Percentiles rank a stretch among this genome's conserved stretches.
phyloP scores from a whole-genome alignment of 2,888 invertebrate genomes.

The Ectobius pallidus region DNA sequence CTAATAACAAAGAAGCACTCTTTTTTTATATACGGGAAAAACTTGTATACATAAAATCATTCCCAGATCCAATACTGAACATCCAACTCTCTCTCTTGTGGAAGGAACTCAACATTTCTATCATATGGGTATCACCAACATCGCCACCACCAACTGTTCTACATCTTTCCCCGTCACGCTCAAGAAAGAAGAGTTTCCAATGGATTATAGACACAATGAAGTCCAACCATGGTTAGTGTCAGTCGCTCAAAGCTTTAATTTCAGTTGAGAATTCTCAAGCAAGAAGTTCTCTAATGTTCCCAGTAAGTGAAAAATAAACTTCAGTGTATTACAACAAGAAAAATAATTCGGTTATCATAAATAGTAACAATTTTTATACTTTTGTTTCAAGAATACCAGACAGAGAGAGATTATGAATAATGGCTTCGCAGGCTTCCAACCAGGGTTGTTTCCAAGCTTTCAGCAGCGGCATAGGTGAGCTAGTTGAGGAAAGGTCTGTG shows the following conservation, averaged over 20 bases:
- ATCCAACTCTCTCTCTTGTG: constrained; percentile 11
- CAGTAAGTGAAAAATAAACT: too few relatives aligned
- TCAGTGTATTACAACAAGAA: too few relatives aligned
- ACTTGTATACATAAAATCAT: not conserved
- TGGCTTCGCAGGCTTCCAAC: too few relatives aligned
- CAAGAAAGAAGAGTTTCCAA: constrained; percentile 12
- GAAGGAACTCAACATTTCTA: constrained; percentile 12
- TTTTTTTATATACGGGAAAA: not conserved
- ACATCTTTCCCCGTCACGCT: not conserved
- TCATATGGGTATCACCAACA: not conserved
- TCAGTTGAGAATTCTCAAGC: too few relatives aligned
- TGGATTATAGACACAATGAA: not conserved
- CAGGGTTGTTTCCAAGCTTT: too few relatives aligned
- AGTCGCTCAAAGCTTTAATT: not conserved
- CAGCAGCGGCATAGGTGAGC: too few relatives aligned
- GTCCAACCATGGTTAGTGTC: not conserved
- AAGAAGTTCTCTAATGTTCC: too few relatives aligned
- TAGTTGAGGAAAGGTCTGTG: too few relatives aligned
- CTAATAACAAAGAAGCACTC: constrained; percentile 13
- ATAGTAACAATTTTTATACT: too few relatives aligned
- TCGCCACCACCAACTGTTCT: not conserved
- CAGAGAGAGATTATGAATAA: too few relatives aligned
- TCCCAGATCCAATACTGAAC: constrained; percentile 3
- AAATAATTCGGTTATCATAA: too few relatives aligned
- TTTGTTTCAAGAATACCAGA: too few relatives aligned